Evolutionary conservation across 2,797 vertebrate genomes (phyloP).

Genomic region (Karalla daura): DNA sequence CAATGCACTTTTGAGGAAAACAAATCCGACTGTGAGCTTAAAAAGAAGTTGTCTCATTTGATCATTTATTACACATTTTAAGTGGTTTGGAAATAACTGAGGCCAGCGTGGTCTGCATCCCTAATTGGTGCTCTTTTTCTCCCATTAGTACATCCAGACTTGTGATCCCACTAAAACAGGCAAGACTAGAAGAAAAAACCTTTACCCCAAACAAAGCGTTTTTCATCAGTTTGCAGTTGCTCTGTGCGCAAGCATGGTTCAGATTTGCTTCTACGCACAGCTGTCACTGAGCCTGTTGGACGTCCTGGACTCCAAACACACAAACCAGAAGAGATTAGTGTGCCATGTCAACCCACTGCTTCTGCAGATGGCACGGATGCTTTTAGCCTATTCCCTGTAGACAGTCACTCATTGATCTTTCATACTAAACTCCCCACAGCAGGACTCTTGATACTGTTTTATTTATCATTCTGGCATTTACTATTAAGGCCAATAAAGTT

Average conservation of each 20-base stretch:
- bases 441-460: slow-evolving; percentile 80
- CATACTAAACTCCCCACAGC: slow-evolving; percentile 80
- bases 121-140: slow-evolving; percentile 84
- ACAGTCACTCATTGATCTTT: slow-evolving; percentile 81
- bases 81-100: slow-evolving; percentile 85
- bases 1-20: slow-evolving; percentile 81
- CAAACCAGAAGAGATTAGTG: slow-evolving; percentile 84
- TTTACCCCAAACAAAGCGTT: slow-evolving; percentile 80
- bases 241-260: slow-evolving; percentile 77
- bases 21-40: slow-evolving; percentile 82
- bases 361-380: slow-evolving; percentile 81
- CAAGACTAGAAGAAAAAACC: slow-evolving; percentile 62
- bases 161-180: slow-evolving; percentile 79
- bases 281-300: slow-evolving; percentile 82
- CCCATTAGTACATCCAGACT: slow-evolving; percentile 84
- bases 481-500: slow-evolving; percentile 80
- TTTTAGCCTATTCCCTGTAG: slow-evolving; percentile 77
- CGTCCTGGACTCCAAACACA: slow-evolving; percentile 81
- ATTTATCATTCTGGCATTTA: slow-evolving; percentile 81
- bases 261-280: slow-evolving; percentile 77
- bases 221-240: slow-evolving; percentile 85
- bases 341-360: slow-evolving; percentile 80
- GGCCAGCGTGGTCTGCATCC: slow-evolving; percentile 80
- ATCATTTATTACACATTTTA: slow-evolving; percentile 89
- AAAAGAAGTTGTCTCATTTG: slow-evolving; percentile 85